Evolutionary conservation across 2,113 vertebrate species (phyloP).

Genomic region (Scophthalmus maximus): DNA sequence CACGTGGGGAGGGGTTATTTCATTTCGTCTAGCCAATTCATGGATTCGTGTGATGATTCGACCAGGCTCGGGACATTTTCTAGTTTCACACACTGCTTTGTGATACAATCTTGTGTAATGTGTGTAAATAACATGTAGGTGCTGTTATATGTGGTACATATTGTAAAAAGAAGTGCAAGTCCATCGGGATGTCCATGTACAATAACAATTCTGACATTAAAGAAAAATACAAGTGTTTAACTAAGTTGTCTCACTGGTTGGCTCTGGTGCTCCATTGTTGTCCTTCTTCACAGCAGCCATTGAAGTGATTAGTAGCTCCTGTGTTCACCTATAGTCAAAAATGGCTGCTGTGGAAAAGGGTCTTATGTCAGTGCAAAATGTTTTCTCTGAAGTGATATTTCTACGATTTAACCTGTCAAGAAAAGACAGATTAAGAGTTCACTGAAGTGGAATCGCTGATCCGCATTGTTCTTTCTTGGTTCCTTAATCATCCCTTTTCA

Average conservation of each 20-base stretch:
- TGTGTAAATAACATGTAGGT: constrained; percentile 85
- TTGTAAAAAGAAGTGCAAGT: constrained; percentile 81
- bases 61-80: constrained; percentile 49
- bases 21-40: constrained; percentile 25
- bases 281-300: no score
- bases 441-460: neutral
- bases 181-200: constrained; percentile 77
- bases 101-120: constrained; percentile 82
- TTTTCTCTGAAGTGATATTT: no score
- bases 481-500: neutral
- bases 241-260: constrained; percentile 1
- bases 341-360: neutral
- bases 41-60: constrained; percentile 17
- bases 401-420: no score
- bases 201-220: constrained; percentile 80
- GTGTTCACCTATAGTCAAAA: no score
- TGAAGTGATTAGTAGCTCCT: no score
- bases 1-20: constrained; percentile 25
- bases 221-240: constrained; percentile 66
- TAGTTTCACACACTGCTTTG: constrained; percentile 70
- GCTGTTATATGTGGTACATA: constrained; percentile 86
- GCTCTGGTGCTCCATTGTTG: no score
- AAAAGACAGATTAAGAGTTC: neutral
- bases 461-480: neutral
- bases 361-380: neutral